Evolutionary conservation across 2,113 vertebrate genomes (phyloP), one percentile per base, ranked within the genome.

Genomic region (Stegastes partitus): DNA sequence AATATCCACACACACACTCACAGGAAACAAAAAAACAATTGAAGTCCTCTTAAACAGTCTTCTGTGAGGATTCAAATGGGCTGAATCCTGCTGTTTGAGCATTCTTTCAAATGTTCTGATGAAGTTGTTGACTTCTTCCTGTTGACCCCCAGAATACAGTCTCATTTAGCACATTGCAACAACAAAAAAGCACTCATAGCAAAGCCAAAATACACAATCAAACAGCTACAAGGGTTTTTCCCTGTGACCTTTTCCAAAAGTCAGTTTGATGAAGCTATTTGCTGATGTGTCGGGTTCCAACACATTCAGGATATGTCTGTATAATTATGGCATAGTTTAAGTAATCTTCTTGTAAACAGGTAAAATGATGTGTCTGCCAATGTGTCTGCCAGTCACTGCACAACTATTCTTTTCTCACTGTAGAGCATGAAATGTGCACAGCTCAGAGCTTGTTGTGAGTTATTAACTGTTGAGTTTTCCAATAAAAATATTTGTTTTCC

Each of bases 321-420:
- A 34, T 34, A 55, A 74, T 74, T 55, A 79, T 51, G 31, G 28
- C 56, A 63, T 37, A 9, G 57, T 75, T 64, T 57, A 69, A 21
- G 55, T 68, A 37, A 45, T 61, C 12, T 19, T 61, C 12, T 19
- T 45, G 37, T 57, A 28, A 72, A 65, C 68, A 79, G 1, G 22
- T 44, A 31, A 62, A 57, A 66, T 57, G 51, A 21, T 69, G n/a
- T 37, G 5, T 6, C 45, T 61, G 55, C 74, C 61, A 68, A 31
- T 14, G 8, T 28, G 56, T 37, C 56, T 37, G 31, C 31, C 56
- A 44, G 34, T 53, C 47, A 77, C 47, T 1, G 3, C 57, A 77
- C 8, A 64, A 18, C 7, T 47, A 44, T 53, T 61, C 15, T 44
- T 7, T 31, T 31, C 18, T 69, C 1, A 31, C 51, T 1, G 10